phyloP scores from a whole-genome alignment of 2,113 vertebrate species.

The Tragelaphus buxtoni region DNA sequence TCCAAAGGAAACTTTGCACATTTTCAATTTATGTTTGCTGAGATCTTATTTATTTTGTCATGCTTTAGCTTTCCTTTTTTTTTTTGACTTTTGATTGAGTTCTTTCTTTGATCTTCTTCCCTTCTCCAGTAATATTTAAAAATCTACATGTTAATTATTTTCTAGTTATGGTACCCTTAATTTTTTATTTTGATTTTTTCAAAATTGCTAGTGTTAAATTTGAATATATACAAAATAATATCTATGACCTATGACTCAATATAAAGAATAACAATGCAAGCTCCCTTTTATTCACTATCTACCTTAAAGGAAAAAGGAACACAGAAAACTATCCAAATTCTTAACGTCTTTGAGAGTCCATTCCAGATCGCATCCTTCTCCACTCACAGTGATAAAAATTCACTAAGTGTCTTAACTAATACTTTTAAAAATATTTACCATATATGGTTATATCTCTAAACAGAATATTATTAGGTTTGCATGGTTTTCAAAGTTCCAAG shows the following conservation, averaged over 20 bases:
- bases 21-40: not conserved
- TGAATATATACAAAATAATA: not conserved
- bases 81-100: not conserved
- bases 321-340: not conserved
- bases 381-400: not conserved
- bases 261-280: not conserved
- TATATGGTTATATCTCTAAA: not conserved
- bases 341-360: not conserved
- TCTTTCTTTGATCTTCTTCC: not conserved
- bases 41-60: not conserved
- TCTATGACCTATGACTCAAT: not conserved
- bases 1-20: not conserved
- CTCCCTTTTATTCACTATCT: not conserved
- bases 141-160: not conserved
- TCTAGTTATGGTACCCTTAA: not conserved
- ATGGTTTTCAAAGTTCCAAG: not conserved
- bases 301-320: not conserved
- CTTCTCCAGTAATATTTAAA: not conserved
- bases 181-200: not conserved
- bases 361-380: not conserved
- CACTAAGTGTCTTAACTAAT: not conserved
- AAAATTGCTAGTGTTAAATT: not conserved
- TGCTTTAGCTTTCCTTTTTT: not conserved
- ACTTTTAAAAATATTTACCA: not conserved
- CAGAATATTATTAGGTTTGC: not conserved